These are phyloP conservation scores for Aphaenogaster rudis DNA, from an alignment of 1,140 invertebrate species.

Conservation along the genomic window DNA sequence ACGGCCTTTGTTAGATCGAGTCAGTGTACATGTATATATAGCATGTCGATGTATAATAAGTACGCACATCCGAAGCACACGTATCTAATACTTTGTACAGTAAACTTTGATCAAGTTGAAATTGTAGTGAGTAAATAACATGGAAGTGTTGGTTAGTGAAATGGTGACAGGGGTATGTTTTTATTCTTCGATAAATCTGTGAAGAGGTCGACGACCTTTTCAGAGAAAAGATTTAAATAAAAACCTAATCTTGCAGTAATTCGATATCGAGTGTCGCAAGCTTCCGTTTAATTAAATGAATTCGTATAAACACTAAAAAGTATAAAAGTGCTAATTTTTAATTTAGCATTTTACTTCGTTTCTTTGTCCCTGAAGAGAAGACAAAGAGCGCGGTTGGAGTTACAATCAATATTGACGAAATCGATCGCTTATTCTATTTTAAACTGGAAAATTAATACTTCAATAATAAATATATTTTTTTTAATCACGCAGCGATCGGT, in stretches of 20 bases:
- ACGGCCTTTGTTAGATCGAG: conserved; percentile 30
- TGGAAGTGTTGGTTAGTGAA: conserved; percentile 14
- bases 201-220: background rate
- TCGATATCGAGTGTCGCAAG: background rate
- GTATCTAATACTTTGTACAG: conserved; percentile 57
- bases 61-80: conserved; percentile 7
- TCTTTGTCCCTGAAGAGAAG: background rate
- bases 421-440: background rate
- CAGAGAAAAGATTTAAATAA: background rate
- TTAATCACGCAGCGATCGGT: background rate
- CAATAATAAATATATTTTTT: conserved; percentile 1
- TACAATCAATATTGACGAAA: background rate
- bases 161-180: conserved; percentile 42
- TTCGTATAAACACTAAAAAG: background rate
- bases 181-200: conserved; percentile 2
- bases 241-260: background rate
- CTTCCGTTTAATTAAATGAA: background rate
- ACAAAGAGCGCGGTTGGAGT: background rate
- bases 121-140: conserved; percentile 54
- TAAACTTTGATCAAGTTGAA: conserved; percentile 29
- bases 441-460: background rate
- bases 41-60: conserved; percentile 47
- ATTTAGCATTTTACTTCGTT: background rate
- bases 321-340: background rate
- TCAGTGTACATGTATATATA: conserved; percentile 9